phyloP scores from a whole-genome alignment of 2,797 vertebrate genomes.

The Neosilurus mollespiculum region DNA sequence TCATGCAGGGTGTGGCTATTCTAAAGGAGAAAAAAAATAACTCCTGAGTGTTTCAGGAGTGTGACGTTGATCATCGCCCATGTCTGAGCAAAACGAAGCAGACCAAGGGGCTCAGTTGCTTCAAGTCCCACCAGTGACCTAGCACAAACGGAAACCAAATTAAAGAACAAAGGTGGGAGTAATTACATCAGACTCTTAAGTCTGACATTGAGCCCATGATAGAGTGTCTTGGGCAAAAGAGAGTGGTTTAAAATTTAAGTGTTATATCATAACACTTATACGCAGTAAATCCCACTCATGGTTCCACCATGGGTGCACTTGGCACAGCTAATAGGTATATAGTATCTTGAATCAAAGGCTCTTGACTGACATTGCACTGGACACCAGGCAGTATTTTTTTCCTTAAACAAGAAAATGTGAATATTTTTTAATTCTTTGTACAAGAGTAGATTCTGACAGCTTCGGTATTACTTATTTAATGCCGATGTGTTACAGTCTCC shows the following conservation, averaged over 20 bases:
- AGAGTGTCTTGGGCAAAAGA: background rate
- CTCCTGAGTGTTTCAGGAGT: background rate
- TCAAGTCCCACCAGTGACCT: background rate
- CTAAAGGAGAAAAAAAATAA: background rate
- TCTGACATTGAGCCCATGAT: conserved; percentile 17
- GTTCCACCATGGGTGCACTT: conserved; percentile 13
- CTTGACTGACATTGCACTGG: conserved; percentile 8
- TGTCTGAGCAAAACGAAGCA: background rate
- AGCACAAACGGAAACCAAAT: conserved; percentile 10
- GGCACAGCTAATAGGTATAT: conserved; percentile 29
- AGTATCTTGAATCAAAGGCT: conserved; percentile 35
- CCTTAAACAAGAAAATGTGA: background rate
- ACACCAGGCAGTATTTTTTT: background rate
- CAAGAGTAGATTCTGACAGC: background rate
- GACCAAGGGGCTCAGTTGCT: background rate
- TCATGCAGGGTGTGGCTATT: conserved; percentile 1
- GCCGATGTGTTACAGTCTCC: background rate
- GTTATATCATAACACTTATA: conserved; percentile 33
- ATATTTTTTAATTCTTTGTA: background rate
- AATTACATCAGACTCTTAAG: conserved; percentile 24
- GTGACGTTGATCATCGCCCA: background rate
- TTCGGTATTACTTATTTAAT: background rate
- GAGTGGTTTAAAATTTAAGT: conserved; percentile 29
- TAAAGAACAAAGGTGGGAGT: conserved; percentile 14
- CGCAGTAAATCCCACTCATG: conserved; percentile 24